Conservation (phyloP, 2,888 invertebrate species). For the Trissonchulus sp. region DNA sequence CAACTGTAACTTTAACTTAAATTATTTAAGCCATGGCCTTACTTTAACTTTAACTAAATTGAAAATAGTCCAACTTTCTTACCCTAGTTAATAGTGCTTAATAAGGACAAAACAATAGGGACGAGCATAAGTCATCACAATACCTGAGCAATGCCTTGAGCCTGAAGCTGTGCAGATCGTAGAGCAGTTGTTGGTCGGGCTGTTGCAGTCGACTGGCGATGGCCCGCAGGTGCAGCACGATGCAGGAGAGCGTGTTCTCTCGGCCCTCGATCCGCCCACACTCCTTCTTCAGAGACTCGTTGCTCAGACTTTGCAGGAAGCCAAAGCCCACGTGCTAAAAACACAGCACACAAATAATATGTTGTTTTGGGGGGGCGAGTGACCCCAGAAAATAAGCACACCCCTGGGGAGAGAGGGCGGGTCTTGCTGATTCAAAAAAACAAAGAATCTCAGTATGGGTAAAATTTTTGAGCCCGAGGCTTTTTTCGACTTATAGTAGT, state of each 20-base stretch:
- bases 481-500: too few relatives aligned
- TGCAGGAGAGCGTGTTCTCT: constrained; percentile 89
- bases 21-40: too few relatives aligned
- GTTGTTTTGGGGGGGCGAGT: background rate
- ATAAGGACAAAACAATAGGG: too few relatives aligned
- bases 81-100: too few relatives aligned
- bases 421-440: too few relatives aligned
- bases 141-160: constrained; percentile 81
- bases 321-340: constrained; percentile 79
- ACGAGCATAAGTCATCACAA: too few relatives aligned
- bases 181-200: constrained; percentile 66
- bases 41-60: too few relatives aligned
- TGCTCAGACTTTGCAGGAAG: constrained; percentile 81
- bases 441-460: too few relatives aligned
- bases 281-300: constrained; percentile 90
- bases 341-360: constrained; percentile 9
- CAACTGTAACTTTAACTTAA: too few relatives aligned
- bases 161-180: constrained; percentile 83
- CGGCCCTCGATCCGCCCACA: constrained; percentile 73
- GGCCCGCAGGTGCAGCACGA: constrained; percentile 84
- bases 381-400: constrained; percentile 29
- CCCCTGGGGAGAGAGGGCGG: too few relatives aligned
- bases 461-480: too few relatives aligned
- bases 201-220: constrained; percentile 61
- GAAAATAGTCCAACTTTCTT: too few relatives aligned